These are phyloP conservation scores for Dasyprocta punctata DNA, from an alignment of 2,113 vertebrate species.

Conservation along the genomic window DNA sequence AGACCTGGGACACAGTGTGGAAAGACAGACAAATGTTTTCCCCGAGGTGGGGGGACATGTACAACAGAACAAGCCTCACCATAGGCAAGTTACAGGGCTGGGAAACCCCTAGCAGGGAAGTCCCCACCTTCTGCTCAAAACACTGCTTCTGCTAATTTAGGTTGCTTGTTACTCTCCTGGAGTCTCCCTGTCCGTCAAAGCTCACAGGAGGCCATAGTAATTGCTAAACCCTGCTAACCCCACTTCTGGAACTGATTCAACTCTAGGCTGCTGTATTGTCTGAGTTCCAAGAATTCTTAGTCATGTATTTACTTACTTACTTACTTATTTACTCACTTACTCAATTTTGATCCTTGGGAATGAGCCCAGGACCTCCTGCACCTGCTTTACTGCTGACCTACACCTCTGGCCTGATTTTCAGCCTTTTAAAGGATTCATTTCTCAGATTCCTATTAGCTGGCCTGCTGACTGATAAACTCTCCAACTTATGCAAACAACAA, in stretches of 20 bases:
- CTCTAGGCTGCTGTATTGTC: background rate
- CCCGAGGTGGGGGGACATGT: background rate
- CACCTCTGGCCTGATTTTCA: background rate
- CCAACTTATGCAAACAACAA: background rate
- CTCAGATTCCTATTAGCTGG: background rate
- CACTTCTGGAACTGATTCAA: background rate
- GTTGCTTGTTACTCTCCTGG: background rate
- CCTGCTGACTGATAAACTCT: background rate
- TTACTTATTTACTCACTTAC: background rate
- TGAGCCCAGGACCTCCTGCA: background rate
- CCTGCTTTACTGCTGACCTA: background rate
- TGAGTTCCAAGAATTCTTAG: background rate
- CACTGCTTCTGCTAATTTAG: background rate
- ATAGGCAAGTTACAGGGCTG: fast-evolving
- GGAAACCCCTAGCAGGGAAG: too few species aligned
- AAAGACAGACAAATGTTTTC: background rate
- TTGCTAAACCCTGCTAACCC: background rate
- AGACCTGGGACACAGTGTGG: background rate
- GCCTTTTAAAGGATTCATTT: background rate
- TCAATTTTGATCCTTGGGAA: background rate
- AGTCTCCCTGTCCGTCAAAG: background rate
- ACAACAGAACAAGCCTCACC: background rate
- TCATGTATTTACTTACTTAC: too few species aligned
- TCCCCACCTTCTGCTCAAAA: background rate
- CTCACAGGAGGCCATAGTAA: background rate